Base-by-base conservation (phyloP, 2,888 invertebrate species). In the Lasioglossum zephyrum region DNA sequence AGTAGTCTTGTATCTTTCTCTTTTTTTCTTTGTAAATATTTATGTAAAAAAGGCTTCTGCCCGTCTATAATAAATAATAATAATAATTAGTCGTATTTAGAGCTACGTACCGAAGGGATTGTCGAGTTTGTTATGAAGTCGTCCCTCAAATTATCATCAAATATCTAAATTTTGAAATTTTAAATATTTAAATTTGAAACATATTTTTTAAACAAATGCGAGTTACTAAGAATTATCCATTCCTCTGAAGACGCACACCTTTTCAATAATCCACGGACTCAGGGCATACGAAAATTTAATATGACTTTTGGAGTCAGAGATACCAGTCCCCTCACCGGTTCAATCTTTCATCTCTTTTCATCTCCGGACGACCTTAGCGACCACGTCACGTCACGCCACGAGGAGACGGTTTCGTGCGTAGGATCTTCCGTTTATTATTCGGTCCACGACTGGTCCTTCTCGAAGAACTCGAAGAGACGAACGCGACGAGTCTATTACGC, bases 401-500 rank as follows among this genome's bases (percentile, higher is more conserved):
- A 16, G 8, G 31, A 49, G 72, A 36, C 31, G 18, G 73, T 79
- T 81, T 73, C 80, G 84, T 63, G 72, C 84, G 86, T 85, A 79
- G 82, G 36, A 73, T 73, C 73, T 39, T 5, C 41, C 47, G 81
- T 81, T 85, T 88, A 77, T 84, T 87, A 91, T 89, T 87, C 91
- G 87, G 76, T 66, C 76, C 88, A 84, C 86, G 41, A 22, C 66
- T n/a, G 77, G 79, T 79, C 47, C 75, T 77, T n/a, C 72, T 84
- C 53, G 53, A 72, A 60, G 70, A 69, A 79, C 79, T 73, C 79
- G 72, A 73, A 75, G 81, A 77, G 88, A 87, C 80, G 85, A 86
- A 79, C 86, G 82, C 73, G 84, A 85, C 31, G 87, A 81, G 88
- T 90, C 88, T 90, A 90, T 91, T 91, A 87, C 87, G 79, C 80